These are phyloP conservation scores for Caenorhabditis uteleia DNA, from an alignment of 2,888 invertebrate genomes.

Conservation along the genomic window DNA sequence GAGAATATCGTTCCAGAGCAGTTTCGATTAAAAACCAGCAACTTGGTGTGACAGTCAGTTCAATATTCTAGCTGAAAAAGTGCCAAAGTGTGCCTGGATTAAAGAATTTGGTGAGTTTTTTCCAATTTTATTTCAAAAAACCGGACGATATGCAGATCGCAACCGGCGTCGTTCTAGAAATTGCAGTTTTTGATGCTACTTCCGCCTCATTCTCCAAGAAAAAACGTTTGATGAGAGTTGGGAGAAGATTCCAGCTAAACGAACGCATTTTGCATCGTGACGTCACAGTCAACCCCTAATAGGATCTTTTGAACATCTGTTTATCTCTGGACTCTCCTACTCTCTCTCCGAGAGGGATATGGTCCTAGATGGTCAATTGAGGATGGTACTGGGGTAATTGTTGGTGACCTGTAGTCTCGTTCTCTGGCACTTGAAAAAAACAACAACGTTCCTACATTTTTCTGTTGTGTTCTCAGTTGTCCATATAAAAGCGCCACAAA, in stretches of 20 bases:
- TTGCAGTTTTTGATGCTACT: constrained; percentile 93
- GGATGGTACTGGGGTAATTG: no score
- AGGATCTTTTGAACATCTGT: no score
- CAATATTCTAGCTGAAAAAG: no score
- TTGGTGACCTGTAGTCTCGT: no score
- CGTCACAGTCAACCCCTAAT: no score
- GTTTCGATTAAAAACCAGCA: no score
- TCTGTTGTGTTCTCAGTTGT: constrained; percentile 93
- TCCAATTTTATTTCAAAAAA: neutral
- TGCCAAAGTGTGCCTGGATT: constrained; percentile 93
- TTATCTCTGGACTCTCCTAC: no score
- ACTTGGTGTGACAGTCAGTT: no score
- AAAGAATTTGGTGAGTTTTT: constrained; percentile 72
- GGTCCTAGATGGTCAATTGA: no score
- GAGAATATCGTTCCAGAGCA: no score
- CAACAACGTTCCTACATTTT: constrained; percentile 81
- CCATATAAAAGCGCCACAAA: constrained; percentile 88
- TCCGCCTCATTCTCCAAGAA: constrained; percentile 90
- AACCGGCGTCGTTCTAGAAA: constrained; percentile 81
- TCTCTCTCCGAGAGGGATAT: no score
- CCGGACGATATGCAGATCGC: constrained; percentile 74
- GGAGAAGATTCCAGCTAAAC: constrained; percentile 74
- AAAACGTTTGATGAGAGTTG: constrained; percentile 87
- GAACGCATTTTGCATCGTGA: neutral
- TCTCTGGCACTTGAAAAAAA: constrained; percentile 77